Conservation (phyloP, 2,888 invertebrate genomes). For the Platerodrilus igneus region DNA sequence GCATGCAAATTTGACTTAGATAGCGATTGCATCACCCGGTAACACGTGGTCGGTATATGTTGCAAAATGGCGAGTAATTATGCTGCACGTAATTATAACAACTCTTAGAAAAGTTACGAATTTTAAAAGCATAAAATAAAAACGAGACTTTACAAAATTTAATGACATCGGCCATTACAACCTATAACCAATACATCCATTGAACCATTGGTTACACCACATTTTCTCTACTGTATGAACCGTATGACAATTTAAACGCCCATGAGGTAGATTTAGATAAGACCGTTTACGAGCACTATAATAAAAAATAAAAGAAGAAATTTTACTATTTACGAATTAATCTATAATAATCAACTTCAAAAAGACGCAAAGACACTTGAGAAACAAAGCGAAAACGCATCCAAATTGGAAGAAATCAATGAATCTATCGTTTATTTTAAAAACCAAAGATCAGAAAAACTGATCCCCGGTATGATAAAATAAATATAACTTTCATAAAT, state of each 20-base stretch:
- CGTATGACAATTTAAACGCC: constrained; percentile 11
- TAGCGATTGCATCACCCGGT: too few relatives aligned
- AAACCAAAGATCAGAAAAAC: constrained; percentile 4
- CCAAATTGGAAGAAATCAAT: constrained; percentile 17
- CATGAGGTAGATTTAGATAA: constrained; percentile 21
- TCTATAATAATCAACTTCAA: constrained; percentile 14
- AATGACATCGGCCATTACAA: constrained; percentile 10
- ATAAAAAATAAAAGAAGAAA: constrained; percentile 18
- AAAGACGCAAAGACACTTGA: constrained; percentile 8
- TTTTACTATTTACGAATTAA: constrained; percentile 13
- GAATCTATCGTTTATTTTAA: constrained; percentile 12
- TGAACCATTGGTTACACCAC: constrained; percentile 14
- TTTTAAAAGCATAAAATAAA: constrained; percentile 5
- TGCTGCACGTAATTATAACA: too few relatives aligned
- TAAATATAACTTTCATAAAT: constrained; percentile 2
- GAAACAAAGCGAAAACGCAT: constrained; percentile 11
- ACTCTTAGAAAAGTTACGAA: constrained; percentile 13
- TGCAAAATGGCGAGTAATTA: too few relatives aligned
- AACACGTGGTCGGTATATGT: too few relatives aligned
- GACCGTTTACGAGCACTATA: constrained; percentile 23
- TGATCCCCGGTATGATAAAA: constrained; percentile 7
- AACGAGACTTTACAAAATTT: constrained; percentile 12
- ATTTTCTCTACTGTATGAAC: constrained; percentile 10
- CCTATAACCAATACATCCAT: constrained; percentile 17
- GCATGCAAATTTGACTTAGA: too few relatives aligned